Base-by-base conservation (phyloP, 2,797 vertebrate genomes). In the Acipenser ruthenus region DNA sequence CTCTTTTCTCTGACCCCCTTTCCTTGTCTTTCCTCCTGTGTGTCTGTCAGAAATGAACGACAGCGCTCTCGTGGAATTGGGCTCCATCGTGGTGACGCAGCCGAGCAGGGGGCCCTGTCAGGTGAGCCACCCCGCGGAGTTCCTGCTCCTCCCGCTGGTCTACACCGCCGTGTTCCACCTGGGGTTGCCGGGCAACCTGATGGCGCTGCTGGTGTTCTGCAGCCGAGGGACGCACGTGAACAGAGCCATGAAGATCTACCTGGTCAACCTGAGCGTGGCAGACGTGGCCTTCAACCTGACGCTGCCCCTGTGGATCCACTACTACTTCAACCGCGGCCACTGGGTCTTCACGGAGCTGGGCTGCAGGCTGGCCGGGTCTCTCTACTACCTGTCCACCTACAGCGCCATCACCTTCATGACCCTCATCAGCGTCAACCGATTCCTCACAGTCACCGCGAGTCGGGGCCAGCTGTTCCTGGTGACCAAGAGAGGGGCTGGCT, bases 281-380 rank as follows among this genome's bases (percentile, higher is more conserved):
- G 74, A 84, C 60, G 76, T 79, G 71, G 73, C 84, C 73, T 82
- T 84, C 77, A 78, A 72, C 67, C 78, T 85, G 74, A 82, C 78
- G 0, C 68, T 82, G 64, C 82, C 73, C 5, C 74, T 80, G 65
- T 83, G 83, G 86, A 80, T 83, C 70, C 69, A 72, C 58, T 86
- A 82, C 64, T 83, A 82, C 71, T 60, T 85, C 12, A 65, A 74
- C 0, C 67, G 68, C 0, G 82, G 80, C 0, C 60, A 84, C 76
- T 83, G 83, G 84, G 66, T 71, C 1, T 80, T 85, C 8, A 75
- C 76, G 0, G 82, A 84, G 50, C 68, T 67, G 0, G 6, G 68
- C 1, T 83, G 84, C 67, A 71, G 74, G 23, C 11, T 74, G 68
- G 76, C 81, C 0, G 78, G 78, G 3, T 74, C 80, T 0, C 62